phyloP scores from a whole-genome alignment of 2,888 invertebrate genomes.

The Trachelus troglodyta region DNA sequence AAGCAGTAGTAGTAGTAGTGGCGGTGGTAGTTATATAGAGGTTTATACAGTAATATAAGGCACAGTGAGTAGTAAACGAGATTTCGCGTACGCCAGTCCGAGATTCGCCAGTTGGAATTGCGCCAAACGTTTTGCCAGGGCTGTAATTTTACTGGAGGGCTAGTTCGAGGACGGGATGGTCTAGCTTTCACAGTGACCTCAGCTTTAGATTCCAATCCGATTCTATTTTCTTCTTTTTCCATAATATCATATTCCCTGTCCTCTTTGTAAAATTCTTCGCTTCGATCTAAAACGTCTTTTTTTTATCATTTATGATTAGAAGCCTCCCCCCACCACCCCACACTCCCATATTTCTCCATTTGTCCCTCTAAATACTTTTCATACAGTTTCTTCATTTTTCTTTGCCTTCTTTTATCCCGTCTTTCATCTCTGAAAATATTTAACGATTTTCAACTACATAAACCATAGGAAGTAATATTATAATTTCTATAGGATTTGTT shows the following conservation, averaged over 20 bases:
- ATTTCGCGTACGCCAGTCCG: conserved; percentile 7
- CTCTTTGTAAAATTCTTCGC: background rate
- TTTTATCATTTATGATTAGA: too few species aligned
- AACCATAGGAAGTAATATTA: background rate
- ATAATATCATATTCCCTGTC: too few species aligned
- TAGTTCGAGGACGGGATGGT: background rate
- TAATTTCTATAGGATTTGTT: too few species aligned
- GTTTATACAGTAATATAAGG: background rate
- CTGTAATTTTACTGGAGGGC: conserved; percentile 18
- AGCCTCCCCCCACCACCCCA: background rate
- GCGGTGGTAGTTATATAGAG: background rate
- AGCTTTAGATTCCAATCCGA: background rate
- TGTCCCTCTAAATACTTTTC: background rate
- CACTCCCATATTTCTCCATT: background rate
- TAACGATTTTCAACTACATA: background rate
- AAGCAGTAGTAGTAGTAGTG: background rate
- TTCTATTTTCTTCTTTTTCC: too few species aligned
- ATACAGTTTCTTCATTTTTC: background rate
- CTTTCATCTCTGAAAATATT: background rate
- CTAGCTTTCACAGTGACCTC: background rate
- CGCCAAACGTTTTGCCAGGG: conserved; percentile 26
- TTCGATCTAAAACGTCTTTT: background rate
- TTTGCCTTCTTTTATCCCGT: background rate
- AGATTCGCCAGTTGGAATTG: conserved; percentile 26
- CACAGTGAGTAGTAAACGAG: conserved; percentile 5